Percentiles rank a stretch among this genome's conserved stretches.
Conservation (phyloP, 1,140 invertebrate species). For the Tetranychus cinnabarinus region DNA sequence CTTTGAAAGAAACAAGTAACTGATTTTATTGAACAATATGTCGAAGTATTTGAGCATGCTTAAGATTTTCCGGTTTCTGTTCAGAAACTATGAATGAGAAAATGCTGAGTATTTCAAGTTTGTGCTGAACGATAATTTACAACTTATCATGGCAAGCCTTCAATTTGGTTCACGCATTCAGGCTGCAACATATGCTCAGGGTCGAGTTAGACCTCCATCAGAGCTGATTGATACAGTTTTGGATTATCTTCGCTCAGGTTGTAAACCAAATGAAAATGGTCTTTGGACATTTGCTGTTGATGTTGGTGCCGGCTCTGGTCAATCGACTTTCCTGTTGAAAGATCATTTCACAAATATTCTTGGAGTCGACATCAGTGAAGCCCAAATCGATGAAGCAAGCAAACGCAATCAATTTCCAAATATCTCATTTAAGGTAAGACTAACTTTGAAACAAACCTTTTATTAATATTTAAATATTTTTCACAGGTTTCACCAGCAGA, state of each 20-base stretch:
- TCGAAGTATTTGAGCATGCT: too few relatives aligned
- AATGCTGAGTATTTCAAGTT: too few relatives aligned
- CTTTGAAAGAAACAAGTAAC: too few relatives aligned
- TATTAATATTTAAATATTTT: too few relatives aligned
- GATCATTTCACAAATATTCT: conserved; percentile 21
- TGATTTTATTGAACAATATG: too few relatives aligned
- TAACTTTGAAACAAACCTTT: too few relatives aligned
- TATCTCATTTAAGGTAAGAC: neutral
- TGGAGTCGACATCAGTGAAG: conserved; percentile 21
- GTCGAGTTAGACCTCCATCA: neutral
- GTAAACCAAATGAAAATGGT: neutral
- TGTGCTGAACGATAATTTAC: too few relatives aligned
- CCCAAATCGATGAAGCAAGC: conserved; percentile 20
- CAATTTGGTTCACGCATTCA: neutral
- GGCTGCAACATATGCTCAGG: neutral
- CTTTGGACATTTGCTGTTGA: conserved; percentile 16
- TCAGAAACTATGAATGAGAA: too few relatives aligned
- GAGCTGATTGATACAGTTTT: neutral
- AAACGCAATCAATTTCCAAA: neutral
- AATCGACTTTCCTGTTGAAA: conserved; percentile 21
- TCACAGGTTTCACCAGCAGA: conserved; percentile 18
- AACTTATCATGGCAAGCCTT: too few relatives aligned
- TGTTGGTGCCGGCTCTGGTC: conserved; percentile 26
- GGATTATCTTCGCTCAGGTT: neutral
- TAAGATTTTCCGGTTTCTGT: too few relatives aligned